Percentiles rank a stretch among this genome's conserved stretches.
These are phyloP conservation scores for Cactoblastis cactorum DNA, from an alignment of 2,888 invertebrate species.

Conservation along the genomic window DNA sequence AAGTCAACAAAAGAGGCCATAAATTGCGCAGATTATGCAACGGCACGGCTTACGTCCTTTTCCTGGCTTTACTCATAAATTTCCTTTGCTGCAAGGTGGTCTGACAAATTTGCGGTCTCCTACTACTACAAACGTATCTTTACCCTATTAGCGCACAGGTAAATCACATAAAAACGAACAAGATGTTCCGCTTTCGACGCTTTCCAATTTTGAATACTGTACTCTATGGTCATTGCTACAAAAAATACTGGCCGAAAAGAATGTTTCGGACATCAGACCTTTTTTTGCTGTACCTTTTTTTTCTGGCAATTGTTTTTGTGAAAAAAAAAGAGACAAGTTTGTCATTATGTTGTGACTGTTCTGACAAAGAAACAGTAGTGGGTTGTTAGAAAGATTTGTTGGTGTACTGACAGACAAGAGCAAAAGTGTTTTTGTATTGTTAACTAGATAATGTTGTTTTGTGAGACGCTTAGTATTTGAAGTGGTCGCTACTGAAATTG, in stretches of 20 bases:
- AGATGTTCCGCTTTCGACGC: neutral
- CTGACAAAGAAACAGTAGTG: slow-evolving; percentile 37
- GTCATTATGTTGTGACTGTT: slow-evolving; percentile 51
- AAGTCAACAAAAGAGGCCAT: slow-evolving; percentile 64
- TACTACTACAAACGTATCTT: slow-evolving; percentile 43
- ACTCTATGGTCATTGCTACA: slow-evolving; percentile 12
- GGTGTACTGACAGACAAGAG: slow-evolving; percentile 15
- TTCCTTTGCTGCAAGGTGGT: slow-evolving; percentile 76
- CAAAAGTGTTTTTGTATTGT: slow-evolving; percentile 12
- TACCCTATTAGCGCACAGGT: slow-evolving; percentile 44
- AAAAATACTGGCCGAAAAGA: slow-evolving; percentile 1
- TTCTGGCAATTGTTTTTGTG: slow-evolving; percentile 55
- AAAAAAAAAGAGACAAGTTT: slow-evolving; percentile 35
- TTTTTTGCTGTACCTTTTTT: slow-evolving; percentile 37
- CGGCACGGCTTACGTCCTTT: slow-evolving; percentile 69
- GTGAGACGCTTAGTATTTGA: neutral
- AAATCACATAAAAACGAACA: slow-evolving; percentile 24
- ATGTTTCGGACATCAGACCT: slow-evolving; percentile 33
- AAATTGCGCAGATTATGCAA: slow-evolving; percentile 76
- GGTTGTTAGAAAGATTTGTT: slow-evolving; percentile 34
- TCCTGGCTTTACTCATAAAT: slow-evolving; percentile 73
- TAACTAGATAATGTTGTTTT: slow-evolving; percentile 7
- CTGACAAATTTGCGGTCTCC: slow-evolving; percentile 77
- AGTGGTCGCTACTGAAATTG: neutral
- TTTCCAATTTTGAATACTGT: neutral